Conservation (phyloP, 1,140 invertebrate species). For the Drosophila pseudoobscura region DNA sequence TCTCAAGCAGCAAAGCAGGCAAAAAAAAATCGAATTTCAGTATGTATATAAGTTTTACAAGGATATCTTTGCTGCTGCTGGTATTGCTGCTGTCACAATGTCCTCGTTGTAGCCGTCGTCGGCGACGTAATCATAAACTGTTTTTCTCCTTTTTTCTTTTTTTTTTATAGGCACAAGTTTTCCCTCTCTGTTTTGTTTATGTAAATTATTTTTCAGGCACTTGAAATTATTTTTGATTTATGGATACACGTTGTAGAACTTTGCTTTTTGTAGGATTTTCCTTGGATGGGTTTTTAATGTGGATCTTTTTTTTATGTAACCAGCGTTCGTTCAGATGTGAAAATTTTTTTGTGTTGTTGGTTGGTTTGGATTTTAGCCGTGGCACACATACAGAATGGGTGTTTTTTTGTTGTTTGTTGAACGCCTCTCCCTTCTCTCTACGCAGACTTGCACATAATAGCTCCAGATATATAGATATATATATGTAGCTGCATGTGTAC, state of each 20-base stretch:
- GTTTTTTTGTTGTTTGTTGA: conserved; percentile 52
- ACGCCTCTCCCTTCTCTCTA: conserved; percentile 46
- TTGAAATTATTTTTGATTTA: conserved; percentile 5
- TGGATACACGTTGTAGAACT: too few species aligned
- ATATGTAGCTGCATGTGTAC: conserved; percentile 50
- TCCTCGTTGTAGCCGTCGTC: conserved; percentile 40
- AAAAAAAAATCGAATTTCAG: conserved; percentile 66
- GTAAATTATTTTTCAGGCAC: conserved; percentile 11
- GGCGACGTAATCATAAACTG: conserved; percentile 42
- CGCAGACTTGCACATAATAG: conserved; percentile 63
- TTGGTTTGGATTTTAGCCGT: conserved; percentile 22
- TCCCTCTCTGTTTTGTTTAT: conserved; percentile 8
- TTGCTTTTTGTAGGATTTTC: too few species aligned
- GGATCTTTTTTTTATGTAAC: conserved; percentile 70
- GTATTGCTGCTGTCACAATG: conserved; percentile 49
- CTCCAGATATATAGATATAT: conserved; percentile 44
- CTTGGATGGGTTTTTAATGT: conserved; percentile 10
- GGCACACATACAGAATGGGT: conserved; percentile 63
- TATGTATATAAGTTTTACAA: conserved; percentile 76
- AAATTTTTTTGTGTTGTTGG: conserved; percentile 37
- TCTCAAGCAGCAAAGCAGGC: conserved; percentile 11
- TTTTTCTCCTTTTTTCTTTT: conserved; percentile 1
- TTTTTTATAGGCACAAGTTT: conserved; percentile 2
- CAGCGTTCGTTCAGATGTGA: conserved; percentile 52
- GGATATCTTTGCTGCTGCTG: conserved; percentile 48